A percentile compares a stretch with the other conserved stretches of the same genome.
Evolutionary conservation across 2,888 invertebrate genomes (phyloP).

Genomic region (Lacanobia wlatinum): DNA sequence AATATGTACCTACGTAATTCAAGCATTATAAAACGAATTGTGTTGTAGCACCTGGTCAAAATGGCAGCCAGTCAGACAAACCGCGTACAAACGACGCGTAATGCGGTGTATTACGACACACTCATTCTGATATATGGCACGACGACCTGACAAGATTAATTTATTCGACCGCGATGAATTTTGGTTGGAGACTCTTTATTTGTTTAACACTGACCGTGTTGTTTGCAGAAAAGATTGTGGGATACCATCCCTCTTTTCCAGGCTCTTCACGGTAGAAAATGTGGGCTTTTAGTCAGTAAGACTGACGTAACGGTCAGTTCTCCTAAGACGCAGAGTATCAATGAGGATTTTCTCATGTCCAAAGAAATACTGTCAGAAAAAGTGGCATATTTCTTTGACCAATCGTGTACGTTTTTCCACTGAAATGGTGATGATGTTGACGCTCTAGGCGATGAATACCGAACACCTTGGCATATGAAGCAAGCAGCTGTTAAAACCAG

Average conservation of each 20-base stretch:
- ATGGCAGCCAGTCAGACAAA: constrained; percentile 58
- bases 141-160: constrained; percentile 70
- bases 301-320: neutral
- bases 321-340: neutral
- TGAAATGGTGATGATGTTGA: too few species aligned
- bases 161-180: constrained; percentile 60
- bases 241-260: neutral
- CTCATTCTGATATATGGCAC: constrained; percentile 73
- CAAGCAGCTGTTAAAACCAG: neutral
- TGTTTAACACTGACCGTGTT: constrained; percentile 28
- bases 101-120: constrained; percentile 70
- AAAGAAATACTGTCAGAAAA: neutral
- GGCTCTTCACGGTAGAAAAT: neutral
- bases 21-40: constrained; percentile 25
- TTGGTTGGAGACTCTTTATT: constrained; percentile 52
- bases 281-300: neutral
- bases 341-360: neutral
- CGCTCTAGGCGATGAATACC: too few species aligned
- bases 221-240: neutral
- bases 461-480: too few species aligned
- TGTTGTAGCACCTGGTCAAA: constrained; percentile 35
- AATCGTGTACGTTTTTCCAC: too few species aligned
- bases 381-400: too few species aligned
- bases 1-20: constrained; percentile 2
- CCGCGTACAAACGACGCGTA: constrained; percentile 70